A percentile compares a stretch with the other conserved stretches of the same genome.
phyloP scores from a whole-genome alignment of 1,140 invertebrate genomes.

The Pseudomyrmex dendroicus region DNA sequence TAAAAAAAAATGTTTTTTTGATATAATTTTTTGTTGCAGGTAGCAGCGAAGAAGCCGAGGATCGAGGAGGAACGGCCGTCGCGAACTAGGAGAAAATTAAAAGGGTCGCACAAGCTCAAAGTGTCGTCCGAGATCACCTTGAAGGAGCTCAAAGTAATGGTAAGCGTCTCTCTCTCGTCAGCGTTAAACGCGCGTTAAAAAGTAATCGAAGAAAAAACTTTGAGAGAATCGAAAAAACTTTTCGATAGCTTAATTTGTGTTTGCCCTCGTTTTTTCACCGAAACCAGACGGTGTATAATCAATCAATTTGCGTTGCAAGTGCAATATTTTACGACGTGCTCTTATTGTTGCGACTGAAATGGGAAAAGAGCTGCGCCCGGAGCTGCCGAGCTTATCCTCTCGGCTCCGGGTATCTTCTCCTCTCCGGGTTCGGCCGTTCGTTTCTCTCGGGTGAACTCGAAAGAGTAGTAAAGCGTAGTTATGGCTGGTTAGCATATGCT shows the following conservation, averaged over 20 bases:
- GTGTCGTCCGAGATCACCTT: constrained; percentile 82
- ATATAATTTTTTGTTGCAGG: constrained; percentile 67
- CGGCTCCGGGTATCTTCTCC: not conserved
- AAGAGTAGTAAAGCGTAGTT: constrained; percentile 84
- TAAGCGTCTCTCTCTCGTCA: constrained; percentile 63
- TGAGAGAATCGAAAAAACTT: not conserved
- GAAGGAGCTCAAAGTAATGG: constrained; percentile 83
- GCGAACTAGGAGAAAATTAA: constrained; percentile 81
- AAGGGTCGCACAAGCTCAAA: constrained; percentile 82
- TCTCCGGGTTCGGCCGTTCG: constrained; percentile 1
- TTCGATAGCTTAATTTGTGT: constrained; percentile 28
- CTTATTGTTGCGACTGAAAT: constrained; percentile 40
- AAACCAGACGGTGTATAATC: constrained; percentile 31
- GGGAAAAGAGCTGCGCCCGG: constrained; percentile 20
- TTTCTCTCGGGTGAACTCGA: constrained; percentile 68
- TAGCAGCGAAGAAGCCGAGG: constrained; percentile 75
- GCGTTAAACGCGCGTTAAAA: not conserved
- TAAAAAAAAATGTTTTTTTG: not conserved
- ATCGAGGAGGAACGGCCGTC: constrained; percentile 75
- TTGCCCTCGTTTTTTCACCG: constrained; percentile 7
- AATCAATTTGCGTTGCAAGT: constrained; percentile 52
- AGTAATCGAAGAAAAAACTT: not conserved
- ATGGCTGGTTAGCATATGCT: constrained; percentile 84
- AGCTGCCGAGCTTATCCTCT: constrained; percentile 1
- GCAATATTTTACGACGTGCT: constrained; percentile 29